Evolutionary conservation across 1,140 invertebrate species (phyloP).

Genomic region (Saccostrea glomerata): DNA sequence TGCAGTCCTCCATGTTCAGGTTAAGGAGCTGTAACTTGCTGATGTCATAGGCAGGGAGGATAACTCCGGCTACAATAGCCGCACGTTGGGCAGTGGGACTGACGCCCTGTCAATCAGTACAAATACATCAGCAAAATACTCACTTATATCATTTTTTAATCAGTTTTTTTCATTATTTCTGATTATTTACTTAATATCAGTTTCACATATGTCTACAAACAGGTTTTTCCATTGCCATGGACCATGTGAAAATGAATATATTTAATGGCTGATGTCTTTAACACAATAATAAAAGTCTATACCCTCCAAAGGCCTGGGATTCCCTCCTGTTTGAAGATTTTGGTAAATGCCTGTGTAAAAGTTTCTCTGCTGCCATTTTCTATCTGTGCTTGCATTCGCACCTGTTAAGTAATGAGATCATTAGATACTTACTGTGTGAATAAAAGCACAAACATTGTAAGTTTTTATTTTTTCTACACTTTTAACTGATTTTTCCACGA

Average conservation of each 20-base stretch:
- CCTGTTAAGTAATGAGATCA: constrained; percentile 60
- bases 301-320: constrained; percentile 76
- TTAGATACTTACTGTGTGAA: too few species aligned
- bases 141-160: not conserved
- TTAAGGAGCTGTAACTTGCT: constrained; percentile 88
- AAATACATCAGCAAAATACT: not conserved
- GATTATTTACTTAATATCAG: too few species aligned
- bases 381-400: constrained; percentile 83
- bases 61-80: constrained; percentile 94
- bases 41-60: constrained; percentile 95
- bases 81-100: constrained; percentile 94
- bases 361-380: constrained; percentile 65
- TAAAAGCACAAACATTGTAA: too few species aligned
- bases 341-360: constrained; percentile 71
- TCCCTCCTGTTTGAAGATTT: constrained; percentile 76
- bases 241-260: not conserved
- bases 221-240: too few species aligned
- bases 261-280: not conserved
- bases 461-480: too few species aligned
- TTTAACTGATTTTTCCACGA: too few species aligned
- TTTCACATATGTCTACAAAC: too few species aligned
- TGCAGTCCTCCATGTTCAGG: constrained; percentile 71
- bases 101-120: constrained; percentile 85
- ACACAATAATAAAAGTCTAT: not conserved
- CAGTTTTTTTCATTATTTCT: too few species aligned